Evolutionary conservation across 1,140 invertebrate genomes (phyloP).

Genomic region (Drosophila lowei): DNA sequence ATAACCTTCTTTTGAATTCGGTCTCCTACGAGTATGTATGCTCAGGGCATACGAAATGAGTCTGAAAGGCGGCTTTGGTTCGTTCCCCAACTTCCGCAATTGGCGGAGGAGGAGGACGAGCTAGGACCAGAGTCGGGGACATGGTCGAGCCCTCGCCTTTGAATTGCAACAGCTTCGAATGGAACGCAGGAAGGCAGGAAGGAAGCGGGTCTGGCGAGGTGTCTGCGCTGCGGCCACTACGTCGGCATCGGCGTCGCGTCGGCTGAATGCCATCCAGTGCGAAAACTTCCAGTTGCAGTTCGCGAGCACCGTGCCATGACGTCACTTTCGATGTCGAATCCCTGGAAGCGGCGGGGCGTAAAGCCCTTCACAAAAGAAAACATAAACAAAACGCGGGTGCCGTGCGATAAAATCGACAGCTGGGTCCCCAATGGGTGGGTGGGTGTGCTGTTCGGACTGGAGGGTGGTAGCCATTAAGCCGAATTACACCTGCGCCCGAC

Average conservation of each 20-base stretch:
- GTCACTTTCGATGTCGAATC: conserved; percentile 75
- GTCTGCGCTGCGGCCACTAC: conserved; percentile 60
- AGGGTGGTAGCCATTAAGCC: conserved; percentile 45
- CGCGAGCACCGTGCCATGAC: conserved; percentile 49
- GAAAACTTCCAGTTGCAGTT: conserved; percentile 73
- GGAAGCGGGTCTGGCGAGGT: conserved; percentile 43
- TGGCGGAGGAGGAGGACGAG: conserved; percentile 19
- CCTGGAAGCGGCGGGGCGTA: conserved; percentile 6
- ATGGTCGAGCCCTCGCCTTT: background rate
- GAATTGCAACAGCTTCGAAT: conserved; percentile 29
- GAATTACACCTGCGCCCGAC: conserved; percentile 56
- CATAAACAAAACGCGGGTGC: conserved; percentile 59
- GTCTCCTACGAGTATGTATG: conserved; percentile 26
- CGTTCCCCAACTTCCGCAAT: conserved; percentile 65
- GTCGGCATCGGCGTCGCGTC: conserved; percentile 26
- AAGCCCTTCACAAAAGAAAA: conserved; percentile 40
- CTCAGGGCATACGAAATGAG: conserved; percentile 67
- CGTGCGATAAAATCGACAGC: conserved; percentile 39
- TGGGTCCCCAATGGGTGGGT: conserved; percentile 26
- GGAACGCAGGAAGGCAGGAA: conserved; percentile 4
- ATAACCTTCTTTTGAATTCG: conserved; percentile 58
- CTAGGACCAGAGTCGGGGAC: background rate
- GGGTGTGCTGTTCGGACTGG: conserved; percentile 5
- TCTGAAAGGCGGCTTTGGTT: conserved; percentile 52
- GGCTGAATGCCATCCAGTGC: conserved; percentile 54